A percentile compares a stretch with the other conserved stretches of the same genome.
Conservation (phyloP, 1,140 invertebrate genomes). For the Theocolax elegans region DNA sequence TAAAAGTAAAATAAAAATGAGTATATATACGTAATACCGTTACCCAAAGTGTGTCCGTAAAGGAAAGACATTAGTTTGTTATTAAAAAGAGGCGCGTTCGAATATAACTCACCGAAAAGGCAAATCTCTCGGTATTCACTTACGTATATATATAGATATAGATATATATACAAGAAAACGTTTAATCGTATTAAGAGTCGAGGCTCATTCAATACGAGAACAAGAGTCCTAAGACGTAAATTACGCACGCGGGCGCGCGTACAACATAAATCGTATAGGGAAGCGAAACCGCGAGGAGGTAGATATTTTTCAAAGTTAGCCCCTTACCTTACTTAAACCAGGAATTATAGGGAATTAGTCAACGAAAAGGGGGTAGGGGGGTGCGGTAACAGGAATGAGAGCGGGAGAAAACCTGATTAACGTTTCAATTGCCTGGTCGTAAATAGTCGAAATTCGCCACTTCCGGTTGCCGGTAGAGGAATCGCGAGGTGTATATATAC, state of each 20-base stretch:
- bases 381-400: neutral
- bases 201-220: neutral
- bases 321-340: constrained; percentile 5
- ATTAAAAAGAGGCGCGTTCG: no score
- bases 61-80: no score
- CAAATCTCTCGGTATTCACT: no score
- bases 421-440: constrained; percentile 32
- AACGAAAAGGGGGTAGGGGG: neutral
- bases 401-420: constrained; percentile 20
- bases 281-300: neutral
- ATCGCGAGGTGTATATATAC: no score
- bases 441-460: constrained; percentile 33
- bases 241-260: constrained; percentile 6
- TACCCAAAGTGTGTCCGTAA: no score
- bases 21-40: no score
- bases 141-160: no score
- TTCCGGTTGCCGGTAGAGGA: constrained; percentile 9
- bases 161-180: no score
- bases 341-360: constrained; percentile 38
- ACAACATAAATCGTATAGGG: neutral
- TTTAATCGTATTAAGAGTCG: constrained; percentile 1
- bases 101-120: no score
- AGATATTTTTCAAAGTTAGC: neutral
- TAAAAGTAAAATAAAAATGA: no score
- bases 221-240: neutral